A percentile compares a stretch with the other conserved stretches of the same genome.
phyloP scores from a whole-genome alignment of 2,888 invertebrate genomes.

The Cheilosia grossa region DNA sequence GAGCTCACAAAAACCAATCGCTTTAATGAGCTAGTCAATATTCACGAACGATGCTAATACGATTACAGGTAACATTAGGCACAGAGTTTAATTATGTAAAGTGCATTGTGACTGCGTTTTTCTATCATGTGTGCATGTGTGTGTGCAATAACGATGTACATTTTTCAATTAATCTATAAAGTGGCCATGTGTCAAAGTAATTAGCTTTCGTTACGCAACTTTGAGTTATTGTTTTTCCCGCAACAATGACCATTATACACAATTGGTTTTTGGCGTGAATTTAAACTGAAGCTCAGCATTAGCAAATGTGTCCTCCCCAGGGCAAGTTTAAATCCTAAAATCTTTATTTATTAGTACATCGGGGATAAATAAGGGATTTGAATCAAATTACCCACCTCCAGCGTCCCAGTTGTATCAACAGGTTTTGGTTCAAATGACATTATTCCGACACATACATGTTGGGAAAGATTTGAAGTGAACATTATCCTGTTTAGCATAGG shows the following conservation, averaged over 20 bases:
- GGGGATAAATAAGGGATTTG: constrained; percentile 23
- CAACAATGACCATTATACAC: neutral
- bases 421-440: constrained; percentile 3
- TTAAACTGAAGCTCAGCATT: neutral
- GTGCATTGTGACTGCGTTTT: constrained; percentile 58
- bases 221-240: constrained; percentile 8
- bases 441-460: constrained; percentile 1
- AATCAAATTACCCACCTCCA: constrained; percentile 16
- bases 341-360: constrained; percentile 22
- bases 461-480: constrained; percentile 26
- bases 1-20: constrained; percentile 44
- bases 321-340: neutral
- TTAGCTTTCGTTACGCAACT: constrained; percentile 14
- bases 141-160: constrained; percentile 65
- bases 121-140: constrained; percentile 28
- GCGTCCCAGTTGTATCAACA: constrained; percentile 26
- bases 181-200: constrained; percentile 60
- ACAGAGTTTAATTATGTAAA: constrained; percentile 65
- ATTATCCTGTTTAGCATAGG: constrained; percentile 27
- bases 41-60: constrained; percentile 54
- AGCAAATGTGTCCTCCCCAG: neutral
- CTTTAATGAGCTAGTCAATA: constrained; percentile 74
- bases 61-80: constrained; percentile 1
- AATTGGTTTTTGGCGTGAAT: constrained; percentile 6
- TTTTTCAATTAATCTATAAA: constrained; percentile 67